Base-by-base conservation (phyloP, 2,888 invertebrate genomes). In the Cryptophagus acutangulus region DNA sequence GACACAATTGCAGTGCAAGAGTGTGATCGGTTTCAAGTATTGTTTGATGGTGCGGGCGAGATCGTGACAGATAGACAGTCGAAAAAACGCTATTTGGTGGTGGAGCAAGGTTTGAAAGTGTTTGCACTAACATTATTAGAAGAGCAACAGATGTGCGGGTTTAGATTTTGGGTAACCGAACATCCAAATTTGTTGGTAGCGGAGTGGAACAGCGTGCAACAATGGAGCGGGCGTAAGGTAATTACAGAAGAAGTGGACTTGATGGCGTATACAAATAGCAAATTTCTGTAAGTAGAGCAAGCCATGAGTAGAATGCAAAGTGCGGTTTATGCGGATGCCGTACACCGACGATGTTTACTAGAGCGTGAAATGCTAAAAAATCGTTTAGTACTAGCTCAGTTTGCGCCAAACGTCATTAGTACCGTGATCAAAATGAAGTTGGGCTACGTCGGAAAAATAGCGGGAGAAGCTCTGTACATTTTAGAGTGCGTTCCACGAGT, bases 261-360 rank as follows among this genome's bases (percentile, higher is more conserved):
- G 24, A 20, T 20, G 24, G 24, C 6, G n/a, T 29, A 37, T 28
- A 16, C 17, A n/a, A 16, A 39, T 35, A 18, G 46, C 1, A 58
- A 58, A 43, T 52, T 58, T 5, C 36, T 58, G 2, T 58, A 57
- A 24, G 39, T 49, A 1, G 55, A 58, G 35, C 49, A 51, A 35
- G 49, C 55, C 3, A 41, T 53, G 1, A 38, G 48, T 14, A 33
- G 18, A 1, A 37, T 46, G 10, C 14, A 57, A 0, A 15, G 43
- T 6, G 3, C 20, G 2, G n/a, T 58, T 0, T 56, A 58, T 14
- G 8, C 33, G 2, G 46, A 58, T n/a, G 41, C 57, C 1, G 6
- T 56, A 2, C 16, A 38, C 3, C 46, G 54, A 10, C 35, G 44
- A n/a, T 60, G 59, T 18, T 26, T 51, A 3, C 2, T 56, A 2